These are phyloP conservation scores for Ichneumoninae sp. DNA, from an alignment of 2,888 invertebrate species.

Conservation along the genomic window DNA sequence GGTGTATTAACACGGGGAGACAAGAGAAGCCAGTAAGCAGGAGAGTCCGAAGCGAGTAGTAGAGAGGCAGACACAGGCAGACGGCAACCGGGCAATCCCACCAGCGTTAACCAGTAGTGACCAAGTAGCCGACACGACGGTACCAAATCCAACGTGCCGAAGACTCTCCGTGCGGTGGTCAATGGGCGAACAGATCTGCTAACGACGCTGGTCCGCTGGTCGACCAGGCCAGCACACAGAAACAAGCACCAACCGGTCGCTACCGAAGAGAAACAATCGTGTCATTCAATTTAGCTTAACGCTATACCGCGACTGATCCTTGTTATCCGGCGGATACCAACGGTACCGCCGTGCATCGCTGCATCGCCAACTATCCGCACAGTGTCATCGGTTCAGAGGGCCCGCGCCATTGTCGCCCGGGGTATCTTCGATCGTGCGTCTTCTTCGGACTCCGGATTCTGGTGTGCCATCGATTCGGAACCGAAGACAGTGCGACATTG, in stretches of 20 bases:
- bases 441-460: background rate
- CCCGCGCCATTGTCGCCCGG: background rate
- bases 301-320: conserved; percentile 50
- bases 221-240: conserved; percentile 32
- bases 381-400: conserved; percentile 54
- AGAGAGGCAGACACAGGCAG: conserved; percentile 70
- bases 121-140: conserved; percentile 69
- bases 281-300: conserved; percentile 48
- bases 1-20: conserved; percentile 46
- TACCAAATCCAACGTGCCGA: conserved; percentile 46
- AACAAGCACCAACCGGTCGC: conserved; percentile 52
- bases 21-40: conserved; percentile 56
- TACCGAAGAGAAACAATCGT: conserved; percentile 64
- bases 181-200: conserved; percentile 51
- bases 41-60: conserved; percentile 71
- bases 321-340: conserved; percentile 57
- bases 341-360: conserved; percentile 35
- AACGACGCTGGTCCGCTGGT: conserved; percentile 25
- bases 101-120: conserved; percentile 71
- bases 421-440: conserved; percentile 24
- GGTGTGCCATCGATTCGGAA: background rate
- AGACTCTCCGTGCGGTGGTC: conserved; percentile 27
- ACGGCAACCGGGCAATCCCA: conserved; percentile 71
- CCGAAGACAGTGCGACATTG: background rate
- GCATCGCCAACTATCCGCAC: conserved; percentile 38